A percentile compares a stretch with the other conserved stretches of the same genome.
Conservation (phyloP, 2,797 vertebrate genomes). For the Jordanella pulchra region DNA sequence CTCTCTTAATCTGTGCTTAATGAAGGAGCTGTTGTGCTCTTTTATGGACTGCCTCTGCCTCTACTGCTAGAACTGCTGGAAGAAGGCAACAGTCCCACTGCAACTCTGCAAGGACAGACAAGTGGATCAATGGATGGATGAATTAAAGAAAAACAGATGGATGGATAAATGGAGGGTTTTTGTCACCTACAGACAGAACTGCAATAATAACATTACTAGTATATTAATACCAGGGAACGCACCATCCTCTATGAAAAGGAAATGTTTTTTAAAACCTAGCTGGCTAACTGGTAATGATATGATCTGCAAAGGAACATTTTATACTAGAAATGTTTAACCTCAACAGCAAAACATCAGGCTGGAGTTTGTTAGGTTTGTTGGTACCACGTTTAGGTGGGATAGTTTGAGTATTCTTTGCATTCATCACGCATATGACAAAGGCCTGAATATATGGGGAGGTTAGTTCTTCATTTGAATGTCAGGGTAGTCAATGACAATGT, state of each 20-base stretch:
- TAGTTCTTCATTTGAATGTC: no score
- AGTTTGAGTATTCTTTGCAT: conserved; percentile 8
- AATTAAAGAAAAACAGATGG: no score
- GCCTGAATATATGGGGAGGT: conserved; percentile 28
- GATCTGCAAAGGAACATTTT: background rate
- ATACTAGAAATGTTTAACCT: conserved; percentile 22
- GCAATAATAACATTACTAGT: background rate
- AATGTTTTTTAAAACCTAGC: conserved; percentile 32
- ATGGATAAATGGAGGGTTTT: background rate
- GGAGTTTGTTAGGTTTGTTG: background rate
- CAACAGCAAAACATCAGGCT: background rate
- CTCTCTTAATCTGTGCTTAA: no score
- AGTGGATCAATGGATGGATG: no score
- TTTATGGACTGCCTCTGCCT: no score
- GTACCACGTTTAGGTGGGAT: conserved; percentile 1
- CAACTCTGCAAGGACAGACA: no score
- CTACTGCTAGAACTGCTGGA: no score
- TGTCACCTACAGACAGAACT: background rate
- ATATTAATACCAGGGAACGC: background rate
- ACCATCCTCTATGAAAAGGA: background rate
- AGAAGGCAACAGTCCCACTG: no score
- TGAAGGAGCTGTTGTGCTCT: no score
- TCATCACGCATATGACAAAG: conserved; percentile 51
- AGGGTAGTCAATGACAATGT: no score
- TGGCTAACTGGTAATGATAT: conserved; percentile 30